Percentiles rank a stretch among this genome's conserved stretches.
Conservation (phyloP, 2,113 vertebrate genomes). For the Brachypodius melanocephalos region DNA sequence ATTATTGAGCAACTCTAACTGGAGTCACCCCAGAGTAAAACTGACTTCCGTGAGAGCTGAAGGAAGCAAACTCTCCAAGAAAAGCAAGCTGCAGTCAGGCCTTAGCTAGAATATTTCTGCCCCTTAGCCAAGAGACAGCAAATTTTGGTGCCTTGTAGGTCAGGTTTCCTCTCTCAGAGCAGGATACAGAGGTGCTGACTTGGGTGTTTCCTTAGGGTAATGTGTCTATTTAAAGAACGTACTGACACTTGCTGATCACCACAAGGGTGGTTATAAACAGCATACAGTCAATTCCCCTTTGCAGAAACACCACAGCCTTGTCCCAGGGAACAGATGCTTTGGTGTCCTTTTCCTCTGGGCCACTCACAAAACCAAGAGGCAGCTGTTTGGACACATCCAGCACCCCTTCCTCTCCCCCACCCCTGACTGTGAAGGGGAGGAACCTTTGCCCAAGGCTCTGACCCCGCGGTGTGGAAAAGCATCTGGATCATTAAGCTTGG, state of each 20-base stretch:
- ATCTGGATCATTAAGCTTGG: not conserved
- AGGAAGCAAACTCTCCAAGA: not conserved
- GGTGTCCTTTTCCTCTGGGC: not conserved
- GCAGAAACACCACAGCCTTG: not conserved
- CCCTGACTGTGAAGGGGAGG: not conserved
- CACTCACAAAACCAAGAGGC: not conserved
- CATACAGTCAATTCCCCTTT: not conserved
- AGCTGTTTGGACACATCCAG: not conserved
- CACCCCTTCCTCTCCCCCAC: not conserved
- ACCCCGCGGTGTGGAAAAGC: not conserved
- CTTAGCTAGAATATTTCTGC: not conserved
- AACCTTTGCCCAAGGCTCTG: constrained; percentile 9
- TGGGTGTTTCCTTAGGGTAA: constrained; percentile 41
- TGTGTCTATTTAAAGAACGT: constrained; percentile 39
- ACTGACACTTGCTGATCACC: constrained; percentile 21
- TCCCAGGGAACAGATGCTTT: not conserved
- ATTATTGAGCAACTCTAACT: not conserved
- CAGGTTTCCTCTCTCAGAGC: constrained; percentile 46
- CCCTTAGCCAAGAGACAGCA: not conserved
- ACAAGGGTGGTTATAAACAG: constrained; percentile 10
- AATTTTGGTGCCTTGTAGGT: constrained; percentile 12
- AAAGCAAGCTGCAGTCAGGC: not conserved
- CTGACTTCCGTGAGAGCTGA: not conserved
- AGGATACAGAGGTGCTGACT: constrained; percentile 66
- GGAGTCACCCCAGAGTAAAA: not conserved